These are phyloP conservation scores for Trachelus tabidus DNA, from an alignment of 2,888 invertebrate genomes.

Conservation along the genomic window DNA sequence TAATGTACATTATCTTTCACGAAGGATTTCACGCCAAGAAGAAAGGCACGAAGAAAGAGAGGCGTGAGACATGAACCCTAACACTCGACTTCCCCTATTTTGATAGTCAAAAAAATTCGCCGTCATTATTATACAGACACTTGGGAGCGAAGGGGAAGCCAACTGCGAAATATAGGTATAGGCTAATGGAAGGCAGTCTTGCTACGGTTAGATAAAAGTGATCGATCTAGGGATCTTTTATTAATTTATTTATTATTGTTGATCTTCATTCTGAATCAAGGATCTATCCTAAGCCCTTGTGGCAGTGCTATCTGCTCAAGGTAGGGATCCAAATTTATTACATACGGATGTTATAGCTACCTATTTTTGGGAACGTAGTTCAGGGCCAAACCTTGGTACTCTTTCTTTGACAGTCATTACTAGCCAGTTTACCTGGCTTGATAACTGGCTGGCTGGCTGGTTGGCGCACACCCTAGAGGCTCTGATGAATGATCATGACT, in stretches of 20 bases:
- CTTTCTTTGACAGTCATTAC: background rate
- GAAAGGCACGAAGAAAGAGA: background rate
- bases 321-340: background rate
- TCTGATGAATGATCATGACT: constrained; percentile 43
- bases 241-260: background rate
- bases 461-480: constrained; percentile 36
- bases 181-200: background rate
- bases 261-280: background rate
- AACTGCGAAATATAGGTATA: background rate
- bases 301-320: background rate
- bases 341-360: background rate
- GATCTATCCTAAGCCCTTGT: background rate
- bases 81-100: background rate
- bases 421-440: background rate
- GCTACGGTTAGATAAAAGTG: background rate
- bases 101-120: background rate
- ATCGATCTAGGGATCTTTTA: background rate
- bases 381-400: background rate
- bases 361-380: background rate
- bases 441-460: background rate
- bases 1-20: background rate
- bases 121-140: background rate
- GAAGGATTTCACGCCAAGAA: background rate
- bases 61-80: background rate
- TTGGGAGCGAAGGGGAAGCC: background rate